Conservation (phyloP, 2,888 invertebrate species). For the Pollenia griseotomentosa region DNA sequence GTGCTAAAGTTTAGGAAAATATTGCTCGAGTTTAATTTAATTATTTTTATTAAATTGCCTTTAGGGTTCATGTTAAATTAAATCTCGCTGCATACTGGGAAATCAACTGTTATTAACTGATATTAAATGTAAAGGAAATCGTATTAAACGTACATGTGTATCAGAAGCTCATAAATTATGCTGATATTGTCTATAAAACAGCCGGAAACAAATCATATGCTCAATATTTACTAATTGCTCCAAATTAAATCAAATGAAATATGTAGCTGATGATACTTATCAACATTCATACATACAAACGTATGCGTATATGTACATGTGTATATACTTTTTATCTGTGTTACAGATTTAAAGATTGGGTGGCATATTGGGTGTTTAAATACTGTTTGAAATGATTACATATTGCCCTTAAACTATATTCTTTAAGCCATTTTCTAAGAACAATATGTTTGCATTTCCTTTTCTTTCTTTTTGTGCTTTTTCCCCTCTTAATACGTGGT, state of each 20-base stretch:
- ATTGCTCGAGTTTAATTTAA: background rate
- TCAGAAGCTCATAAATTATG: slow-evolving; percentile 54
- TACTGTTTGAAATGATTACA: slow-evolving; percentile 1
- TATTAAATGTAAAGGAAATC: background rate
- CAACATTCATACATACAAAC: background rate
- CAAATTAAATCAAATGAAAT: slow-evolving; percentile 69
- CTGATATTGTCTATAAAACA: slow-evolving; percentile 14
- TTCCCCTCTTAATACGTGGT: background rate
- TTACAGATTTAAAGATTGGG: background rate
- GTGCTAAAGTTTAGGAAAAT: slow-evolving; percentile 21
- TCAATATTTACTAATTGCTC: slow-evolving; percentile 67
- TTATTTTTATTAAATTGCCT: background rate
- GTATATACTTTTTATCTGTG: slow-evolving; percentile 17
- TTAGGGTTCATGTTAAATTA: slow-evolving; percentile 2
- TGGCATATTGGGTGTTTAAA: slow-evolving; percentile 11
- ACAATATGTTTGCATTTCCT: slow-evolving; percentile 55
- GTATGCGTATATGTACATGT: background rate
- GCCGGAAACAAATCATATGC: slow-evolving; percentile 68
- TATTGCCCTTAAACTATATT: background rate
- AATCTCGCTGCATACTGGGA: background rate
- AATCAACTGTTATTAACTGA: background rate
- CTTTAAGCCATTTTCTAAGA: slow-evolving; percentile 28
- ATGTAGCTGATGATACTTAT: slow-evolving; percentile 24
- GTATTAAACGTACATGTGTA: background rate
- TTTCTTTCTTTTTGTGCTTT: background rate